Evolutionary conservation across 2,113 vertebrate genomes (phyloP), one percentile per base, ranked within the genome.

Genomic region (Macrotis lagotis): DNA sequence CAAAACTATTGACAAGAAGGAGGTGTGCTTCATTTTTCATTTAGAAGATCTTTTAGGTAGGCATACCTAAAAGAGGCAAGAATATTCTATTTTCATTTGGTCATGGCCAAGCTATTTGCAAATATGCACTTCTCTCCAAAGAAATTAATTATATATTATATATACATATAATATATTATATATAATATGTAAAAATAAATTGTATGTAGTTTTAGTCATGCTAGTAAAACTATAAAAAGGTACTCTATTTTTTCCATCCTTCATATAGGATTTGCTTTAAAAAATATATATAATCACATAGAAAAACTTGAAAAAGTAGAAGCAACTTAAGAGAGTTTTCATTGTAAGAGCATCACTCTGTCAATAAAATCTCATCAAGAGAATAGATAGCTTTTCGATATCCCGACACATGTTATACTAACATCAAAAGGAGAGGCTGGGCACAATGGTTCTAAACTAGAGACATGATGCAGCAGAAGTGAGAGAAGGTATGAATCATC

Each of bases 401-500:
- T 96, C 83, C 88, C 93, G 91, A 48, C 93, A 95, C 50, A 95
- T 97, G 51, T 96, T 96, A 88, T 83, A 24, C 19, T 52, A 90
- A 97, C 96, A 94, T 31, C 88, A 93, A 95, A 96, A 51, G 90
- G 91, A 55, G 93, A 49, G 51, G 95, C 95, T 94, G n/a, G 96
- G 95, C 89, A 95, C 51, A 94, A 94, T 50, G 3, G 49, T 95
- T 93, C 53, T 94, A 94, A 94, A 97, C 97, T 96, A 59, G 92
- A 97, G 92, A 97, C 94, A 98, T 96, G 96, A 98, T 96, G 74
- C 89, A 97, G 96, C 96, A 98, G 93, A 97, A 91, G 97, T 96
- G 95, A 97, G 91, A 97, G 95, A 96, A 97, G 95, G 90, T 93
- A 95, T 93, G 96, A 97, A 31, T 97, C 94, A 98, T 98, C 98